phyloP scores from a whole-genome alignment of 2,797 vertebrate species.

The Aselliscus stoliczkanus region DNA sequence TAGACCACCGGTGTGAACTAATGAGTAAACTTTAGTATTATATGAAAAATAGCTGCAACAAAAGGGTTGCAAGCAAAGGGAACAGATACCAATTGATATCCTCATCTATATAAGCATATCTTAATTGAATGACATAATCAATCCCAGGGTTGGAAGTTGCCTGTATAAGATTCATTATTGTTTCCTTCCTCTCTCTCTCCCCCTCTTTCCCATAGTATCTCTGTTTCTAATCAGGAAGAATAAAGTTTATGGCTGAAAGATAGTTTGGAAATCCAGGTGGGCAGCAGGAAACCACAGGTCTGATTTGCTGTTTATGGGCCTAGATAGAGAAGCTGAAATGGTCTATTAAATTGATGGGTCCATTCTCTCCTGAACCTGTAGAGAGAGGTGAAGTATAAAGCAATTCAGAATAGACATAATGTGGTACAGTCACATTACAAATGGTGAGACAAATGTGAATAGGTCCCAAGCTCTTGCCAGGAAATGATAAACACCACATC shows the following conservation, averaged over 20 bases:
- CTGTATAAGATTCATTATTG: neutral
- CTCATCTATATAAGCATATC: neutral
- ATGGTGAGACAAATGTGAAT: neutral
- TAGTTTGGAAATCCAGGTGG: neutral
- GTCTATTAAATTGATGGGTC: neutral
- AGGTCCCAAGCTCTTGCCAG: neutral
- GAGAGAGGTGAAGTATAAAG: neutral
- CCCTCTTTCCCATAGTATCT: neutral
- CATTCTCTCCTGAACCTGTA: neutral
- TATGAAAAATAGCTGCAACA: neutral
- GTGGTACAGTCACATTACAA: neutral
- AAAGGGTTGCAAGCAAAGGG: neutral
- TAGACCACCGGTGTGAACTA: neutral
- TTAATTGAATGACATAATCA: neutral
- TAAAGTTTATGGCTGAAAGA: neutral
- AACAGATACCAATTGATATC: neutral
- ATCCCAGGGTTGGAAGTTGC: neutral
- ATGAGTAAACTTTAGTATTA: neutral
- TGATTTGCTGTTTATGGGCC: neutral
- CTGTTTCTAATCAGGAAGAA: conserved; percentile 8
- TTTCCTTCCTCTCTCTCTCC: neutral
- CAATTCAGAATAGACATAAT: neutral
- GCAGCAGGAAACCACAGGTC: neutral
- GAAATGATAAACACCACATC: neutral
- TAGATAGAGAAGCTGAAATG: neutral